A percentile compares a stretch with the other conserved stretches of the same genome.
These are phyloP conservation scores for Tachystola acroxantha DNA, from an alignment of 2,888 invertebrate genomes.

Conservation along the genomic window DNA sequence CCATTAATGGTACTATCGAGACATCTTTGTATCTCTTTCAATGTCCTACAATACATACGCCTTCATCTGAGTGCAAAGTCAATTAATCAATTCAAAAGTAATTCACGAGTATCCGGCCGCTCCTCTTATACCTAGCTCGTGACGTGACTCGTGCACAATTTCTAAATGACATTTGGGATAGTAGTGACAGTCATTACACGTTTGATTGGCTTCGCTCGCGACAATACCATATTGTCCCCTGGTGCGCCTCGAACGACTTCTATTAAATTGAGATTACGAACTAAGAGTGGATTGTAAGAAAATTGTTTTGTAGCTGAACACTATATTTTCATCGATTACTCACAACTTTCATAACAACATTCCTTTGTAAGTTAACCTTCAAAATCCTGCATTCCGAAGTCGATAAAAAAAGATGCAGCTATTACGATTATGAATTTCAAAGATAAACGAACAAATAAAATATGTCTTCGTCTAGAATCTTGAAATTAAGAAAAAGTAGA, in stretches of 20 bases:
- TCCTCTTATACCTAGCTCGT: slow-evolving; percentile 11
- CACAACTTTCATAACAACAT: background rate
- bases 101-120: slow-evolving; percentile 22
- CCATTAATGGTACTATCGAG: too few species aligned
- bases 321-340: background rate
- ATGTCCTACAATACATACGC: too few species aligned
- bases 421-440: background rate
- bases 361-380: background rate
- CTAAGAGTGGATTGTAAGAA: too few species aligned
- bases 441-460: background rate
- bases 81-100: slow-evolving; percentile 18
- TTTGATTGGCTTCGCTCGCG: slow-evolving; percentile 40
- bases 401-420: background rate
- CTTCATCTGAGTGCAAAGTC: too few species aligned
- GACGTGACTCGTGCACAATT: slow-evolving; percentile 12
- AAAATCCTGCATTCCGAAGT: background rate
- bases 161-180: slow-evolving; percentile 19
- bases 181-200: slow-evolving; percentile 43
- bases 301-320: too few species aligned
- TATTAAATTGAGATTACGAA: background rate
- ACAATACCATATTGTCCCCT: slow-evolving; percentile 38
- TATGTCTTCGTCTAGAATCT: slow-evolving; percentile 9
- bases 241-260: background rate
- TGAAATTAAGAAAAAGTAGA: slow-evolving; percentile 25
- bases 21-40: too few species aligned